Conservation (phyloP, 2,888 invertebrate genomes). For the Acanthoscelides obtectus region DNA sequence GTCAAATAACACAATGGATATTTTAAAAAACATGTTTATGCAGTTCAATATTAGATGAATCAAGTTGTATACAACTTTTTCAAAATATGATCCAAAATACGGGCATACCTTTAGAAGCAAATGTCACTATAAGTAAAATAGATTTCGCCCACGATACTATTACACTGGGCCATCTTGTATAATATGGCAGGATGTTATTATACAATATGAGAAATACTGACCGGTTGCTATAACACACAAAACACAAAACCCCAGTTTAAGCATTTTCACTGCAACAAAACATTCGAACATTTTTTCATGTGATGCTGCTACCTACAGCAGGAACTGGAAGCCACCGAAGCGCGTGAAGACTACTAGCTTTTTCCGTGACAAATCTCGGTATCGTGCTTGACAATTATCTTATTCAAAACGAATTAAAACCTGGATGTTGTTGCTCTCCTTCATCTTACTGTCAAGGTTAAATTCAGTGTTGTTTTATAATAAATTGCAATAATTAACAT, state of each 20-base stretch:
- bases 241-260: background rate
- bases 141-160: too few relatives aligned
- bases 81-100: too few relatives aligned
- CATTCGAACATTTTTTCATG: background rate
- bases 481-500: conserved; percentile 20
- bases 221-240: background rate
- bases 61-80: too few relatives aligned
- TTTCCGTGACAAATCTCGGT: conserved; percentile 23
- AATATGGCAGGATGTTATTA: too few relatives aligned
- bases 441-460: conserved; percentile 27
- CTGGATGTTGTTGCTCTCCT: conserved; percentile 26
- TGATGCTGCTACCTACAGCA: background rate
- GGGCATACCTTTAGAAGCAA: too few relatives aligned
- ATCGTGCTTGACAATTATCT: conserved; percentile 19
- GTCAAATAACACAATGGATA: too few relatives aligned
- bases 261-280: background rate
- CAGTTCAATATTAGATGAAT: too few relatives aligned
- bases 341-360: conserved; percentile 19
- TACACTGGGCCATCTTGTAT: too few relatives aligned
- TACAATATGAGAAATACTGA: too few relatives aligned
- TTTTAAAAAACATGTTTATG: too few relatives aligned
- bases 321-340: background rate
- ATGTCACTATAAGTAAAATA: too few relatives aligned
- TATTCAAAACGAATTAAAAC: conserved; percentile 20
- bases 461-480: conserved; percentile 21